Base-by-base conservation (phyloP, 2,113 vertebrate genomes). In the Prunella fulvescens region DNA sequence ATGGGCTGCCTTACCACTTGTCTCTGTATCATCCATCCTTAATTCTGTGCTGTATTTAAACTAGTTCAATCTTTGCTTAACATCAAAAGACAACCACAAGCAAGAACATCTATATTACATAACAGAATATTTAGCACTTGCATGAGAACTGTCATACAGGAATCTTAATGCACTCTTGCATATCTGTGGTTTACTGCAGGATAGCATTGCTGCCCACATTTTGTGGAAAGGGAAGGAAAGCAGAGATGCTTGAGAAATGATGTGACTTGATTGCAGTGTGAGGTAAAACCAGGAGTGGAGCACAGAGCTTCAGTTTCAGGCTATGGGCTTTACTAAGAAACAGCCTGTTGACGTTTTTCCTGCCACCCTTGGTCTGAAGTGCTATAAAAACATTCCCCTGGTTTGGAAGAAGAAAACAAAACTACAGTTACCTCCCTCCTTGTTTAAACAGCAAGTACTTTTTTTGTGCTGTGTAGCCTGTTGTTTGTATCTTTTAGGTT, bases 81-180 rank as follows among this genome's bases (percentile, higher is more conserved):
- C 74, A 87, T 95, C 95, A 95, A 93, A 94, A 82, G 91, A 53
- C 70, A 95, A 47, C 90, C 93, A 90, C 93, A 95, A 85, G 58
- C 74, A 93, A 90, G 90, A 86, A 72, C 74, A 87, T 92, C 81
- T 67, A 90, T 80, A 94, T 90, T 90, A 95, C 91, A 90, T 93
- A 92, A 93, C 58, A 93, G 42, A 95, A 78, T 96, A 93, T 90
- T 93, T 96, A 95, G 85, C 90, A 92, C 62, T 96, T 95, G 89
- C 78, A 85, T 95, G 91, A 94, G 53, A 90, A 87, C 85, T 88
- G 87, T 95, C 71, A 80, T 73, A 82, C 90, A 91, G 86, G 81
- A 94, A 96, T 67, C 92, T 77, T 91, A 95, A 92, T 82, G 48
- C 64, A 80, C 62, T 88, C 67, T 86, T 76, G 81, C 66, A 87